These are phyloP conservation scores for Amorpha juglandis DNA, from an alignment of 2,888 invertebrate genomes.

Conservation along the genomic window DNA sequence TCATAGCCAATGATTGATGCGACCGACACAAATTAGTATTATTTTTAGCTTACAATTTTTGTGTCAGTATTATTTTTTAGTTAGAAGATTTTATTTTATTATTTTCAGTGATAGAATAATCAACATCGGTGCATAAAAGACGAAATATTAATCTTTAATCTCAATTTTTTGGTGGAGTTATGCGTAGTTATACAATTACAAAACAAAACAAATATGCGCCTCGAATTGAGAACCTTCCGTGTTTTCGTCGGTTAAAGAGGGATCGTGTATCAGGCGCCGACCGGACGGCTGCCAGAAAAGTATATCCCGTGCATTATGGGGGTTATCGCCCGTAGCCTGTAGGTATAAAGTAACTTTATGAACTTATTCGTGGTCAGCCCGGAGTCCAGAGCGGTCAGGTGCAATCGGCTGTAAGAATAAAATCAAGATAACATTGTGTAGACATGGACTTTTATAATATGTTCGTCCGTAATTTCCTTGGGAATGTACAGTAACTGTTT, in stretches of 20 bases:
- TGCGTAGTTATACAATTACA: too few species aligned
- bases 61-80: too few species aligned
- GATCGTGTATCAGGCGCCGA: background rate
- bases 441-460: conserved; percentile 16
- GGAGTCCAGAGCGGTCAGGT: conserved; percentile 11
- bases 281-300: background rate
- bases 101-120: too few species aligned
- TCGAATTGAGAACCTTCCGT: too few species aligned
- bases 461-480: background rate
- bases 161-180: too few species aligned
- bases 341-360: conserved; percentile 25
- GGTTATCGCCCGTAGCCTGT: conserved; percentile 7
- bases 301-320: background rate
- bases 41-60: too few species aligned
- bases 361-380: conserved; percentile 27
- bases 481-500: background rate
- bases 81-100: too few species aligned
- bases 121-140: too few species aligned
- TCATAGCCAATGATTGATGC: too few species aligned
- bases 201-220: too few species aligned
- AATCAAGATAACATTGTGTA: conserved; percentile 13
- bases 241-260: background rate
- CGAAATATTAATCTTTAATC: too few species aligned
- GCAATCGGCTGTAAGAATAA: conserved; percentile 26
- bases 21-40: too few species aligned